Conservation (phyloP, 2,797 vertebrate species). For the Rallus crepitans region DNA sequence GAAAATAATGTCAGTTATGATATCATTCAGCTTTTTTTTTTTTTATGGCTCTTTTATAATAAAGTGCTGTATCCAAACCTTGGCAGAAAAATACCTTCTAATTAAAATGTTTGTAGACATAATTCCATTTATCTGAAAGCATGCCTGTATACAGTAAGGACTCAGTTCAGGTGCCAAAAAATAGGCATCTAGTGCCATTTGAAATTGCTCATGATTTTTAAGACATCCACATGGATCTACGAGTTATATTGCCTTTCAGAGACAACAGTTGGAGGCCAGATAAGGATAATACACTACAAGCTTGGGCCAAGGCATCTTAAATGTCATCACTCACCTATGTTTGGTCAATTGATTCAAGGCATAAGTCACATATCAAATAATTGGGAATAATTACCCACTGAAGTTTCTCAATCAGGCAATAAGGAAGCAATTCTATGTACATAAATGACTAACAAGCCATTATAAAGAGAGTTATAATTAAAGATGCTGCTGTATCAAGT, state of each 20-base stretch:
- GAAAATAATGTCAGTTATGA: not conserved
- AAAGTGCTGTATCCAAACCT: not conserved
- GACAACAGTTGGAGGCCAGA: not conserved
- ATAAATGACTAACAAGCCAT: constrained; percentile 42
- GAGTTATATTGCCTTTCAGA: not conserved
- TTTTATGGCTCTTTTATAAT: not conserved
- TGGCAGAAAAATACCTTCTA: not conserved
- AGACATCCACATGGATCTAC: not conserved
- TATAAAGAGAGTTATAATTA: constrained; percentile 42
- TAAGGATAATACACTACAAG: not conserved
- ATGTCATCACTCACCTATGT: not conserved
- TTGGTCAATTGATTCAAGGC: constrained; percentile 19
- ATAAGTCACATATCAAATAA: constrained; percentile 29
- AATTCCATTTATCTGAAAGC: not conserved
- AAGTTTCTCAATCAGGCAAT: constrained; percentile 41
- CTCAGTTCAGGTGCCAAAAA: not conserved
- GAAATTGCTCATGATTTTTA: not conserved
- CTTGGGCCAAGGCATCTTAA: not conserved
- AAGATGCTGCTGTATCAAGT: constrained; percentile 26
- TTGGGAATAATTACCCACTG: constrained; percentile 34
- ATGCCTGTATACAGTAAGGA: not conserved
- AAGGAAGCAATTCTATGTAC: constrained; percentile 40
- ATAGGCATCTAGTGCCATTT: not conserved
- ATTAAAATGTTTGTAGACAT: not conserved
- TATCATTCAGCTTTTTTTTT: not conserved